These are phyloP conservation scores for Plotosus lineatus DNA, from an alignment of 2,113 vertebrate species.

Conservation along the genomic window DNA sequence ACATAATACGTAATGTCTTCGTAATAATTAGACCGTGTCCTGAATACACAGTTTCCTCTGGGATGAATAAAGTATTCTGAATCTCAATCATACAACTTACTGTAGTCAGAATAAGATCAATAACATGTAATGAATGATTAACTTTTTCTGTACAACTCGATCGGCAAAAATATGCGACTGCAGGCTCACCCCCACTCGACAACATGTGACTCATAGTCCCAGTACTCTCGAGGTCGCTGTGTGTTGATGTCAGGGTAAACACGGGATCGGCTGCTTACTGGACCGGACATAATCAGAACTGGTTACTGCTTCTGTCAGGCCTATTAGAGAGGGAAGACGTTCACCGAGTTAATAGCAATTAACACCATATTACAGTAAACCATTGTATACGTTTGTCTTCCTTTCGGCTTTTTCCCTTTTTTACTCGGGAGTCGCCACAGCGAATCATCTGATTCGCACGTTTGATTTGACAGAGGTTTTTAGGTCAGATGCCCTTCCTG, in stretches of 20 bases:
- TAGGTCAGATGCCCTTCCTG: too few species aligned
- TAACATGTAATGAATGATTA: background rate
- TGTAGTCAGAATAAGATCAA: background rate
- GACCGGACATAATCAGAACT: constrained; percentile 48
- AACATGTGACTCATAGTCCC: constrained; percentile 58
- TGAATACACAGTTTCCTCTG: background rate
- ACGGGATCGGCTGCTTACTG: constrained; percentile 52
- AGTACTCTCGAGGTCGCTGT: constrained; percentile 58
- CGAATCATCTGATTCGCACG: too few species aligned
- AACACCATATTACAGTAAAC: background rate
- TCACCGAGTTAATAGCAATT: background rate
- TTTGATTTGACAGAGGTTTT: too few species aligned
- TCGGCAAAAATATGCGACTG: background rate
- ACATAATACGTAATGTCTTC: background rate
- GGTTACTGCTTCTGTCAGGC: constrained; percentile 33
- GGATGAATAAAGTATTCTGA: too few species aligned
- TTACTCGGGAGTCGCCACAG: too few species aligned
- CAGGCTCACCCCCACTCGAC: constrained; percentile 57
- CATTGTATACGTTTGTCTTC: too few species aligned
- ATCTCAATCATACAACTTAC: too few species aligned
- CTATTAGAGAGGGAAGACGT: constrained; percentile 28
- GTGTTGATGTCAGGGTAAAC: constrained; percentile 59
- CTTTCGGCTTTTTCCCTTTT: too few species aligned
- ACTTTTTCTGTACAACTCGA: background rate
- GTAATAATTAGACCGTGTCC: background rate